Evolutionary conservation across 64 coral and sea anemone genomes (phyloP), one percentile per base, ranked within the genome.

Genomic region (Porites lutea): DNA sequence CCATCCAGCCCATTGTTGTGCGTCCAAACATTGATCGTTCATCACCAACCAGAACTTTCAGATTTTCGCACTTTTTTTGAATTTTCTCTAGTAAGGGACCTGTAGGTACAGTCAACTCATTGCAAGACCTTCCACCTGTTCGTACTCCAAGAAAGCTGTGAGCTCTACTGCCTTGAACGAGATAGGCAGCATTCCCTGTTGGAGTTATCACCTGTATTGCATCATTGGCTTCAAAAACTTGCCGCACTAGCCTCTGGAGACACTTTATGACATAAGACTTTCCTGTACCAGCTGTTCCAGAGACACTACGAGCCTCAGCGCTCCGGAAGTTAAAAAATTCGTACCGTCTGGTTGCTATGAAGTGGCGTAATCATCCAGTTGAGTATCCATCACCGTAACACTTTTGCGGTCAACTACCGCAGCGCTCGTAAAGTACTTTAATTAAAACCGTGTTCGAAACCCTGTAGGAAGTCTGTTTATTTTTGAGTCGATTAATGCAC

Each of bases 261-360:
- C 45, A 86, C 86, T 74, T 88, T 66, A 88, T 88, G 16, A 88
- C 71, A 75, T 88, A 88, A 50, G 86, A 88, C 86, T 88, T 88
- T 54, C 86, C 86, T 15, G 86, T 88, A 27, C 68, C 86, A 52
- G 27, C 27, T 75, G 86, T 88, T 20, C 86, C 86, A 15, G 86
- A 88, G 10, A 88, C 86, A 37, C n/a, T n/a, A n/a, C n/a, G n/a
- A n/a, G n/a, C n/a, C n/a, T n/a, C n/a, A n/a, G n/a, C n/a, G n/a
- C n/a, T n/a, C n/a, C n/a, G n/a, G n/a, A n/a, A n/a, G n/a, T n/a
- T n/a, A n/a, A n/a, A n/a, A n/a, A n/a, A n/a, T n/a, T n/a, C n/a
- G n/a, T n/a, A n/a, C n/a, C n/a, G n/a, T n/a, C n/a, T n/a, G n/a
- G n/a, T n/a, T n/a, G n/a, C n/a, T n/a, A n/a, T n/a, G n/a, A n/a